Evolutionary conservation across 2,797 vertebrate species (phyloP), one percentile per base, ranked within the genome.

Genomic region (Oreortyx pictus): DNA sequence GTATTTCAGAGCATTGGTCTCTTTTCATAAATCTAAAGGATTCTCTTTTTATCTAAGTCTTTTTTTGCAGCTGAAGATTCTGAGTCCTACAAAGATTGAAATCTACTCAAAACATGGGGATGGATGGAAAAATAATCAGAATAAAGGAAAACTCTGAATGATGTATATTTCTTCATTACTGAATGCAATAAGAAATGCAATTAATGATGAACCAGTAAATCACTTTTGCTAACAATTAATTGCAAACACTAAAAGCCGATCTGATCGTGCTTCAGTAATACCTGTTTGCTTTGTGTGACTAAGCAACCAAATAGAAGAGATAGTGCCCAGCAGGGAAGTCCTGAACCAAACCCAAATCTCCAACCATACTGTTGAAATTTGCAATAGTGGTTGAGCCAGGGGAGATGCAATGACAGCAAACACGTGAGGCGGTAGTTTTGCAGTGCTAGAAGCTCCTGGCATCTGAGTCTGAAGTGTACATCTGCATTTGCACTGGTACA

Each of bases 21-120:
- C 3, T 73, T 91, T 90, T 84, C 17, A 84, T 43, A 82, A 66
- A 90, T 79, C 14, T 61, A 61, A 79, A 64, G 17, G 16, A 76
- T 88, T 89, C 7, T 33, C 16, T 1, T 78, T 92, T 76, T 65
- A 59, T 47, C 49, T 64, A 76, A 84, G 43, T 56, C 2, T 56
- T 64, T 50, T 72, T 68, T 31, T 59, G 11, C 7, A 54, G 23
- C 29, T 67, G 61, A 84, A 78, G 15, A n/a, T 61, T 91, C 86
- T 79, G 22, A 33, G 33, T 57, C 9, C 6, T 82, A 3, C 5
- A 52, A 25, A 59, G 37, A 67, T 71, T 57, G 70, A 92, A 88
- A 71, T 54, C 24, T 65, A 15, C 22, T 67, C 41, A 25, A 70
- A 76, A 60, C 4, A 25, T 7, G 35, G 6, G 56, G 73, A 57